These are phyloP conservation scores for Scaptomyza flava DNA, from an alignment of 2,888 invertebrate genomes.

Conservation along the genomic window DNA sequence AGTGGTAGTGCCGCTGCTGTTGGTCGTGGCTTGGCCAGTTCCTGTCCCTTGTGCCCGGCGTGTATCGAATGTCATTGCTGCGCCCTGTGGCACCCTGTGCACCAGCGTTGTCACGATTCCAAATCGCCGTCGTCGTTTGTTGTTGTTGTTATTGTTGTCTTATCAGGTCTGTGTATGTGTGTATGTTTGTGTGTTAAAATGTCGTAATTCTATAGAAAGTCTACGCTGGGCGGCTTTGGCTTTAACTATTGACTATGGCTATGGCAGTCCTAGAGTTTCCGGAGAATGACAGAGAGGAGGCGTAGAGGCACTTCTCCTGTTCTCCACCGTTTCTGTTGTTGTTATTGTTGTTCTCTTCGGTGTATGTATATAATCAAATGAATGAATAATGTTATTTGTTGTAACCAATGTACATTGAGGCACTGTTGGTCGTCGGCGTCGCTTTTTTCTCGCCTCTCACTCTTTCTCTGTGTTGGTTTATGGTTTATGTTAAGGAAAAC, in stretches of 20 bases:
- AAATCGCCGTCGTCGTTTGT: conserved; percentile 54
- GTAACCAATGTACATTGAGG: conserved; percentile 60
- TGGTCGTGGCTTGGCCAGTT: conserved; percentile 59
- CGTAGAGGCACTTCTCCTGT: conserved; percentile 13
- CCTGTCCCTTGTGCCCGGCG: conserved; percentile 75
- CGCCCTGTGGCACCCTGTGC: conserved; percentile 38
- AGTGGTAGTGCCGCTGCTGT: conserved; percentile 42
- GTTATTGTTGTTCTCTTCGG: conserved; percentile 16
- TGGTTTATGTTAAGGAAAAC: conserved; percentile 30
- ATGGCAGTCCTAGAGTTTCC: conserved; percentile 68
- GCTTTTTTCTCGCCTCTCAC: conserved; percentile 15
- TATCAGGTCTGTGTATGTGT: conserved; percentile 23
- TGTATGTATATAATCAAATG: conserved; percentile 31
- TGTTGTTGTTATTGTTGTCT: conserved; percentile 24
- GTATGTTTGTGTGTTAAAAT: conserved; percentile 13
- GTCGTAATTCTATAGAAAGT: conserved; percentile 60
- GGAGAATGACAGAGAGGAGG: conserved; percentile 33
- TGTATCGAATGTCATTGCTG: conserved; percentile 83
- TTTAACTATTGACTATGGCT: conserved; percentile 62
- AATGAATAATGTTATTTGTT: conserved; percentile 41
- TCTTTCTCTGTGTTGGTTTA: conserved; percentile 6
- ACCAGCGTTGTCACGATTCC: conserved; percentile 37
- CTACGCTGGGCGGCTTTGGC: conserved; percentile 72
- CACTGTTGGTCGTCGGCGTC: conserved; percentile 73
- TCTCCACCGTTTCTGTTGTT: conserved; percentile 27